Evolutionary conservation across 2,888 invertebrate genomes (phyloP).

Genomic region (Phania funesta): DNA sequence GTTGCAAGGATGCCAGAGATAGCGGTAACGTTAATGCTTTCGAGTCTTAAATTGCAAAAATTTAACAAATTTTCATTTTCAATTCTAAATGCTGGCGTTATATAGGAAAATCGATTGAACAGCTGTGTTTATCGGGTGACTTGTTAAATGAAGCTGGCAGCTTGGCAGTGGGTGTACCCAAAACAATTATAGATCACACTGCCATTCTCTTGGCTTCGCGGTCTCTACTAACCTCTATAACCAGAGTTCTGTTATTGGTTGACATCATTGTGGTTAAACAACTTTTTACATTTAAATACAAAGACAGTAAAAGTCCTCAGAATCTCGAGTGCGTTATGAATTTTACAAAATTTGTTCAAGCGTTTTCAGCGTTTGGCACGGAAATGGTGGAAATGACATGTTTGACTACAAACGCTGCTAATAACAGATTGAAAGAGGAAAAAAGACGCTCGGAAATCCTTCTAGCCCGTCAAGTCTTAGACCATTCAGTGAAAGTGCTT

Average conservation of each 20-base stretch:
- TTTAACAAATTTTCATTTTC: neutral
- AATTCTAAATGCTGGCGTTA: neutral
- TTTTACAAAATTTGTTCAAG: slow-evolving; percentile 98
- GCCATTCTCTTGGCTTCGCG: slow-evolving; percentile 95
- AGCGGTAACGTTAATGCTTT: slow-evolving; percentile 92
- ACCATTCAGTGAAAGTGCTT: slow-evolving; percentile 97
- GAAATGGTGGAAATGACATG: slow-evolving; percentile 99
- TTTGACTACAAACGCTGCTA: slow-evolving; percentile 89
- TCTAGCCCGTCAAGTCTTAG: slow-evolving; percentile 95
- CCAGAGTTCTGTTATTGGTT: slow-evolving; percentile 95
- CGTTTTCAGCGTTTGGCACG: slow-evolving; percentile 98
- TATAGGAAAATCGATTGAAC: slow-evolving; percentile 94
- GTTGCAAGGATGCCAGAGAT: slow-evolving; percentile 97
- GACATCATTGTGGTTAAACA: slow-evolving; percentile 99
- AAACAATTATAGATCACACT: slow-evolving; percentile 83
- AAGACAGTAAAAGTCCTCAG: slow-evolving; percentile 92
- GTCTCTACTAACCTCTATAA: slow-evolving; percentile 95
- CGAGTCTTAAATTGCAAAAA: too few species aligned
- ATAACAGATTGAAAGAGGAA: slow-evolving; percentile 93
- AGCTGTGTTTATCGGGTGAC: slow-evolving; percentile 84
- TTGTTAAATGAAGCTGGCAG: slow-evolving; percentile 48
- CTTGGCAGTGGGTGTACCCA: slow-evolving; percentile 82
- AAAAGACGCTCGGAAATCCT: slow-evolving; percentile 97
- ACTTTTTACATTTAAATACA: slow-evolving; percentile 96
- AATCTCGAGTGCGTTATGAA: slow-evolving; percentile 93